A percentile compares a stretch with the other conserved stretches of the same genome.
Evolutionary conservation across 2,113 vertebrate genomes (phyloP).

Genomic region (Speoplatyrhinus poulsoni): DNA sequence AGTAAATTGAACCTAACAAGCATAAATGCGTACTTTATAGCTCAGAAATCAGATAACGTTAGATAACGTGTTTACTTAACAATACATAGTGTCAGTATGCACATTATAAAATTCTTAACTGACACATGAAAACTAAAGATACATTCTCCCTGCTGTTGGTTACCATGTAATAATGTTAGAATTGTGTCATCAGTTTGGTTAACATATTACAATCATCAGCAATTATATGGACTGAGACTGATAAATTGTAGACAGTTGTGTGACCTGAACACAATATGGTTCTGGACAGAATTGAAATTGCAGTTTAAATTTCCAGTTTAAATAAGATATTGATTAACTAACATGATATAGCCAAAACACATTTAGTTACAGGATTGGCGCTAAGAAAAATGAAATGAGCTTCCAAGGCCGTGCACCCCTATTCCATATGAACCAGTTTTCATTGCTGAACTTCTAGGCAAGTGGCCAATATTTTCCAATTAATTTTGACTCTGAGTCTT

Average conservation of each 20-base stretch:
- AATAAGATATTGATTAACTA: conserved; percentile 45
- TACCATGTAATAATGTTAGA: too few species aligned
- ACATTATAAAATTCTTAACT: too few species aligned
- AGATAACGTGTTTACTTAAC: too few species aligned
- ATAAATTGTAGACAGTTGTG: not conserved
- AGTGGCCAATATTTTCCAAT: conserved; percentile 70
- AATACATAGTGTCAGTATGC: too few species aligned
- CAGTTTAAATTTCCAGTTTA: conserved; percentile 12
- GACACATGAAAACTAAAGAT: too few species aligned
- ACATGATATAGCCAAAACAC: conserved; percentile 43
- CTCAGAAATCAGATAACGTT: too few species aligned
- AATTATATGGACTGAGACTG: too few species aligned
- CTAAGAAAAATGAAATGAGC: conserved; percentile 47
- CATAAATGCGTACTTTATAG: too few species aligned
- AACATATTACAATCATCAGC: too few species aligned
- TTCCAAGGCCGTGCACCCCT: conserved; percentile 47
- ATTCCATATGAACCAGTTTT: conserved; percentile 55
- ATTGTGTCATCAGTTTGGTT: too few species aligned
- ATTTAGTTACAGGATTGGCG: conserved; percentile 38
- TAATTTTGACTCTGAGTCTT: conserved; percentile 72
- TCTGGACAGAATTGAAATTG: conserved; percentile 15
- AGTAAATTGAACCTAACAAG: too few species aligned
- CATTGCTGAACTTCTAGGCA: conserved; percentile 67
- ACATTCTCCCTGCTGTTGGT: too few species aligned
- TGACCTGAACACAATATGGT: conserved; percentile 7